A percentile compares a stretch with the other conserved stretches of the same genome.
Conservation (phyloP, 2,113 vertebrate species). For the Zosterops lateralis region DNA sequence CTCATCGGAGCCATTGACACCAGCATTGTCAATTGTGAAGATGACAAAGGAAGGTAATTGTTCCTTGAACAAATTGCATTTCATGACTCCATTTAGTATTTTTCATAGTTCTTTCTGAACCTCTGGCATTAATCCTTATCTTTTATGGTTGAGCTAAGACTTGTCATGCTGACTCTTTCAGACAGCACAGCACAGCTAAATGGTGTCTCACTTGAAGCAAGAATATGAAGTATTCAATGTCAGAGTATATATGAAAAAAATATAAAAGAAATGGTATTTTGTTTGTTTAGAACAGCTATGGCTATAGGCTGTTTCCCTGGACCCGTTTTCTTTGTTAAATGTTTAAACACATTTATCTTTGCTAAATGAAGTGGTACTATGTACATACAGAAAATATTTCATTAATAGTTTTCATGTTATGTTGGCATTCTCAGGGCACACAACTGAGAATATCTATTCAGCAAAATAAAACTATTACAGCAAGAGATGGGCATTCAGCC, state of each 20-base stretch:
- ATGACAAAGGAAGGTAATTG: constrained; percentile 89
- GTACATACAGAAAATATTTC: neutral
- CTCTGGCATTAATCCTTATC: neutral
- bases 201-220: neutral
- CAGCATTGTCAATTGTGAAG: constrained; percentile 85
- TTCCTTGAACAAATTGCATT: neutral
- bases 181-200: neutral
- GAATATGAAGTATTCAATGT: neutral
- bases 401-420: neutral
- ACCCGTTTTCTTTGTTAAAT: neutral
- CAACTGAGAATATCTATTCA: neutral
- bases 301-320: neutral
- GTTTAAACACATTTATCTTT: neutral
- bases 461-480: neutral
- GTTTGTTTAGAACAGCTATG: neutral
- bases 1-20: constrained; percentile 90
- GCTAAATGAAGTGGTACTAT: neutral
- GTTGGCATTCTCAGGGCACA: neutral
- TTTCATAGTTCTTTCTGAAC: neutral
- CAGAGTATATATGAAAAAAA: neutral
- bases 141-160: neutral
- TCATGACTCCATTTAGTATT: neutral
- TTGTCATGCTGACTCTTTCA: neutral
- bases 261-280: neutral
- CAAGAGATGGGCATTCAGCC: neutral